phyloP scores from a whole-genome alignment of 2,113 vertebrate species.

The Ascaphus truei region DNA sequence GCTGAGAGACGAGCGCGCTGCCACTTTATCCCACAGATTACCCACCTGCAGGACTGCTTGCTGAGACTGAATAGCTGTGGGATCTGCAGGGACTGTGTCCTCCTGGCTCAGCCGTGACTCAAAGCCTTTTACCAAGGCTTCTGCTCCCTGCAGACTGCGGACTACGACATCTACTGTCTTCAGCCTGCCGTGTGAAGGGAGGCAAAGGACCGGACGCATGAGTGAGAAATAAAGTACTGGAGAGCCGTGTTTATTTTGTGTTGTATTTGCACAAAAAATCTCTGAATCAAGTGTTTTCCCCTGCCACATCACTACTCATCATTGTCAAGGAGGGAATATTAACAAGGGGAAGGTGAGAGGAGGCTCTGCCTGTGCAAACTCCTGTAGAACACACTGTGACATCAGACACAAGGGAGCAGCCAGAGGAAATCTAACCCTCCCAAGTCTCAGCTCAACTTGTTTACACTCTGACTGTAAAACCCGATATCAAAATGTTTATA shows the following conservation, averaged over 20 bases:
- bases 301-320: too few species aligned
- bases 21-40: accelerated
- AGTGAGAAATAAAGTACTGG: background rate
- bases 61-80: constrained; percentile 71
- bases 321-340: too few species aligned
- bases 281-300: too few species aligned
- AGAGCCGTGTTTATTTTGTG: background rate
- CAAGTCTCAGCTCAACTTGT: too few species aligned
- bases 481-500: too few species aligned
- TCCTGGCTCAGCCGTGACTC: constrained; percentile 91
- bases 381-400: too few species aligned
- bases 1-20: background rate
- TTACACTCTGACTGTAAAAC: too few species aligned
- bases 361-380: too few species aligned
- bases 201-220: background rate
- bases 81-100: constrained; percentile 82
- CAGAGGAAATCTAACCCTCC: too few species aligned
- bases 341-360: too few species aligned
- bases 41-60: constrained; percentile 67
- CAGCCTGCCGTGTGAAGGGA: constrained; percentile 59
- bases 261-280: too few species aligned
- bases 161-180: constrained; percentile 84
- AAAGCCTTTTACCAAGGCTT: constrained; percentile 81
- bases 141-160: constrained; percentile 76
- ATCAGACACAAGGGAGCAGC: too few species aligned